phyloP scores from a whole-genome alignment of 2,797 vertebrate species.

The Odontamblyopus rebecca region DNA sequence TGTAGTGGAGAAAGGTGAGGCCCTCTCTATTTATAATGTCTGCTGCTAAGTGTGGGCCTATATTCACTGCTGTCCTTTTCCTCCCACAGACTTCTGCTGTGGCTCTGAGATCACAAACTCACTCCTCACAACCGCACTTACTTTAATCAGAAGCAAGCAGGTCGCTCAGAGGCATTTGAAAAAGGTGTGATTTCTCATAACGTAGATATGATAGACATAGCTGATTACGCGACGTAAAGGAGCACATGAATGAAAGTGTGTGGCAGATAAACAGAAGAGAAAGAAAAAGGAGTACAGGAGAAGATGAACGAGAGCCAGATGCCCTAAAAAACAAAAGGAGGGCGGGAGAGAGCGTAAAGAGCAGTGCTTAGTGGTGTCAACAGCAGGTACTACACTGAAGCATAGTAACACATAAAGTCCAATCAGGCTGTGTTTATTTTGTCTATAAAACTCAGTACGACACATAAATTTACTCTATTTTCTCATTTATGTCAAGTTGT shows the following conservation, averaged over 20 bases:
- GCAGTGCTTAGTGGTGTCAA: too few relatives aligned
- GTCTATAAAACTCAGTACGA: too few relatives aligned
- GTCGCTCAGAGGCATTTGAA: not conserved
- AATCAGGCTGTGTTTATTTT: too few relatives aligned
- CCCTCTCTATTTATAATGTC: not conserved
- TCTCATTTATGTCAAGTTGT: too few relatives aligned
- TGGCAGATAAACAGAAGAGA: too few relatives aligned
- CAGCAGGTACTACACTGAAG: too few relatives aligned
- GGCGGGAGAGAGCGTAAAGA: not conserved
- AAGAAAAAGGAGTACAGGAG: not conserved
- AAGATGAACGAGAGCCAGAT: not conserved
- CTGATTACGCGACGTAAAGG: not conserved
- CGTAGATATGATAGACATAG: too few relatives aligned
- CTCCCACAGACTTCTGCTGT: not conserved
- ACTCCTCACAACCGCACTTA: not conserved
- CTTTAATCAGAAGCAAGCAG: not conserved
- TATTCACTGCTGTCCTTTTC: not conserved
- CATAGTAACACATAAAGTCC: too few relatives aligned
- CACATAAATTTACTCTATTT: too few relatives aligned
- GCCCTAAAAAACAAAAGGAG: not conserved
- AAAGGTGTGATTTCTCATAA: not conserved
- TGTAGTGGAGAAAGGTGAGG: not conserved
- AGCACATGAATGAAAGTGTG: not conserved
- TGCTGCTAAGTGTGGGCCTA: not conserved
- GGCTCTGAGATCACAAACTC: constrained; percentile 1